Percentiles rank a stretch among this genome's conserved stretches.
These are phyloP conservation scores for Microcebus tavaratra DNA, from an alignment of 2,113 vertebrate genomes.

Conservation along the genomic window DNA sequence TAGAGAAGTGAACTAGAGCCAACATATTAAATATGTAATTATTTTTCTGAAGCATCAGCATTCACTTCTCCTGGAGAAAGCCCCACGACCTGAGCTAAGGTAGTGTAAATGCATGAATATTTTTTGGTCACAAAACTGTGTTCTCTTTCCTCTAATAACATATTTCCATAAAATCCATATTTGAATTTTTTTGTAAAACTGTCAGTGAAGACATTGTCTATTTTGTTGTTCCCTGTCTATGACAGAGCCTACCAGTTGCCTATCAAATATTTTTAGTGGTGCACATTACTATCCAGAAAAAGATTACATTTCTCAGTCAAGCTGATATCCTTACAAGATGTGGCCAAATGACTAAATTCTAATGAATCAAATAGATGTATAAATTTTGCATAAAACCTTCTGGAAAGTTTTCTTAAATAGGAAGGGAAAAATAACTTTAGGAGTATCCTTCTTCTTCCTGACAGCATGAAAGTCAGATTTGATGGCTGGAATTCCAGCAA, in stretches of 20 bases:
- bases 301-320: not conserved
- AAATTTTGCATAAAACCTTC: not conserved
- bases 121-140: not conserved
- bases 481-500: not conserved
- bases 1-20: not conserved
- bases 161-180: not conserved
- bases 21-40: not conserved
- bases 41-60: not conserved
- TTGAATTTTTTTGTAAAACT: conserved; percentile 40
- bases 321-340: not conserved
- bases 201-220: not conserved
- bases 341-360: not conserved
- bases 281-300: not conserved
- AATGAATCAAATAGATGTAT: not conserved
- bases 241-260: not conserved
- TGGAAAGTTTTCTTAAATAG: not conserved
- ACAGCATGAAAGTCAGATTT: not conserved
- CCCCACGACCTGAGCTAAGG: not conserved
- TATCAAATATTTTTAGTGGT: not conserved
- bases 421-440: not conserved
- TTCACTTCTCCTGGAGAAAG: not conserved
- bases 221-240: not conserved
- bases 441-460: not conserved
- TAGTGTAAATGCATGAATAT: not conserved
- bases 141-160: not conserved